Evolutionary conservation across 2,888 invertebrate species (phyloP).

Genomic region (Drosophila fulvimacula): DNA sequence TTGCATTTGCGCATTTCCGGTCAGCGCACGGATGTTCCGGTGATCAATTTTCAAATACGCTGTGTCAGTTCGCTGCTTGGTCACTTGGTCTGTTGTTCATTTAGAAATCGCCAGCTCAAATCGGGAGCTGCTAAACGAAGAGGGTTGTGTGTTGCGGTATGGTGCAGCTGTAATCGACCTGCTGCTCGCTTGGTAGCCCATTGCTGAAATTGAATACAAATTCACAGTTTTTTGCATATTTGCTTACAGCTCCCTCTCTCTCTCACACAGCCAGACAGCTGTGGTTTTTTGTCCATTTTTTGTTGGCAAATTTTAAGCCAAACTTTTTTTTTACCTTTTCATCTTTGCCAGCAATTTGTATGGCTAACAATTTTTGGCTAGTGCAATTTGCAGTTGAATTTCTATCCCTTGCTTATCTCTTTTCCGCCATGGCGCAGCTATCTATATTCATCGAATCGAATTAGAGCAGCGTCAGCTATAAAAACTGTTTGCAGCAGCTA

Average conservation of each 20-base stretch:
- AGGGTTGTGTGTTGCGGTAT: neutral
- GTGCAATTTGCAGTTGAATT: constrained; percentile 46
- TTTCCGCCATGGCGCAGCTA: neutral
- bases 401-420: constrained; percentile 8
- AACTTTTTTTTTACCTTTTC: constrained; percentile 24
- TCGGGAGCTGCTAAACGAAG: neutral
- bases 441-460: constrained; percentile 23
- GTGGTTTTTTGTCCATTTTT: constrained; percentile 30
- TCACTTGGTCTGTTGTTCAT: constrained; percentile 38
- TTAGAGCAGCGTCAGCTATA: constrained; percentile 48
- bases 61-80: constrained; percentile 65
- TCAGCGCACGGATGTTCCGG: constrained; percentile 79
- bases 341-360: constrained; percentile 51
- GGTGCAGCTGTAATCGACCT: constrained; percentile 49
- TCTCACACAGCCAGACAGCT: constrained; percentile 10
- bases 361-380: constrained; percentile 41
- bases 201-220: constrained; percentile 68
- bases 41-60: constrained; percentile 78
- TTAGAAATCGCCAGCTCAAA: constrained; percentile 9
- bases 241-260: constrained; percentile 31
- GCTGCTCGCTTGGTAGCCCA: constrained; percentile 50
- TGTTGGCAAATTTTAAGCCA: constrained; percentile 52
- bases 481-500: constrained; percentile 27
- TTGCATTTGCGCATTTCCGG: constrained; percentile 78
- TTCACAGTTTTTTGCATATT: constrained; percentile 72